These are phyloP conservation scores for Irena cyanogastra DNA, from an alignment of 2,113 vertebrate species.

Conservation along the genomic window DNA sequence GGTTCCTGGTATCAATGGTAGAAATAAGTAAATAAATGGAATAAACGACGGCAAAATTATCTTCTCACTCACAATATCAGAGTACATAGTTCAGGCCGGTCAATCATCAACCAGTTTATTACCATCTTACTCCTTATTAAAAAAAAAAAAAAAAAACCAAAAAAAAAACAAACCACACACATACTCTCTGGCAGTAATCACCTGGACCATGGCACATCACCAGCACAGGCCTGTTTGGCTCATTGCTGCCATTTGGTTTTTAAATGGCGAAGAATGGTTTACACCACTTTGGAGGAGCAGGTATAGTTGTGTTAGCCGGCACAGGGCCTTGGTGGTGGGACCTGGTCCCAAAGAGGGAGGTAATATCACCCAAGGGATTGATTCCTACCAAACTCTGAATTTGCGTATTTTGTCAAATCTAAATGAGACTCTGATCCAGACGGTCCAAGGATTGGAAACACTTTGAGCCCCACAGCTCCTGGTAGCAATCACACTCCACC, in stretches of 20 bases:
- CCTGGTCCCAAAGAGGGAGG: neutral
- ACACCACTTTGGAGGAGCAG: neutral
- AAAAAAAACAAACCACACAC: neutral
- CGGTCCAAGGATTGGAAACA: neutral
- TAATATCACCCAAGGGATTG: neutral
- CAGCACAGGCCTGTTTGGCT: neutral
- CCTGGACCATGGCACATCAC: neutral
- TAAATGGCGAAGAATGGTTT: neutral
- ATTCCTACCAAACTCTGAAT: neutral
- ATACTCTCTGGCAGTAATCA: neutral
- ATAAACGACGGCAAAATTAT: neutral
- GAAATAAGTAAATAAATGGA: neutral
- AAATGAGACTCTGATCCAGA: neutral
- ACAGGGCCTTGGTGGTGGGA: neutral
- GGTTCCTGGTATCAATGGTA: neutral
- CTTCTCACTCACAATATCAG: conserved; percentile 37
- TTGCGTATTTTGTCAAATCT: neutral
- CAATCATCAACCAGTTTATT: conserved; percentile 59
- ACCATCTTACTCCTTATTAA: conserved; percentile 38
- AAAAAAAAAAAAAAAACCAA: conserved; percentile 15
- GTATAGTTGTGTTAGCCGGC: neutral
- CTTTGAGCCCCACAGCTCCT: rapidly evolving
- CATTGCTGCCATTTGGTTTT: neutral
- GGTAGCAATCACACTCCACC: neutral
- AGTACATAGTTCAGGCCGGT: conserved; percentile 56